Base-by-base conservation (phyloP, 2,113 vertebrate genomes). In the Euleptes europaea region DNA sequence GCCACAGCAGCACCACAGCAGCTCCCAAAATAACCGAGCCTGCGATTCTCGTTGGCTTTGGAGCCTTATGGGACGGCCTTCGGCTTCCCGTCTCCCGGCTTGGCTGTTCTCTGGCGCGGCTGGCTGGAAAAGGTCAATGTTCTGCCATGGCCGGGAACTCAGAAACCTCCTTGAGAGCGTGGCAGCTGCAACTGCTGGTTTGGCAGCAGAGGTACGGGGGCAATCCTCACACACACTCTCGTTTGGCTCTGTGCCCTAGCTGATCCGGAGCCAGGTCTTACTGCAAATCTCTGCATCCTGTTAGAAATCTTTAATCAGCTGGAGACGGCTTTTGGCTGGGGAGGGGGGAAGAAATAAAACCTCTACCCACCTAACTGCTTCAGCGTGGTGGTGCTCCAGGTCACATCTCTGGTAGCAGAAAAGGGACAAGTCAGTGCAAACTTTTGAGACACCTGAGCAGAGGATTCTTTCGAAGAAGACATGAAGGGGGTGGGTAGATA, bases 221-320 rank as follows among this genome's bases (percentile, higher is more conserved):
- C 79, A 74, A 63, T 63, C 54, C 70, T 74, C 54, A 93, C 91
- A 94, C 83, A 21, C 93, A 72, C 90, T 80, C 79, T 89, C 40
- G 1, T 84, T 94, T 96, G 96, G 96, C 95, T 94, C 78, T 8
- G 74, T 91, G 95, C 95, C 96, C 90, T 86, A 35, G 80, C 47
- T 94, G 96, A 95, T 94, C 93, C 40, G 12, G 54, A 96, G 96
- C 96, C 96, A 96, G 95, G 93, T 93, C 96, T 95, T 94, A 88
- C 92, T 92, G 86, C 96, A 96, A 85, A 96, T 96, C 95, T 94
- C 91, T 91, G 93, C 92, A 96, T 97, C 96, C 96, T 97, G 96
- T 96, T 96, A 93, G 94, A 95, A 95, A 95, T 96, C 96, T 94
- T 96, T 96, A 93, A 96, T 96, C 95, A 96, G 94, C 93, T 93